Evolutionary conservation across 2,888 invertebrate species (phyloP), one percentile per base, ranked within the genome.

Genomic region (Parnassius orleans): DNA sequence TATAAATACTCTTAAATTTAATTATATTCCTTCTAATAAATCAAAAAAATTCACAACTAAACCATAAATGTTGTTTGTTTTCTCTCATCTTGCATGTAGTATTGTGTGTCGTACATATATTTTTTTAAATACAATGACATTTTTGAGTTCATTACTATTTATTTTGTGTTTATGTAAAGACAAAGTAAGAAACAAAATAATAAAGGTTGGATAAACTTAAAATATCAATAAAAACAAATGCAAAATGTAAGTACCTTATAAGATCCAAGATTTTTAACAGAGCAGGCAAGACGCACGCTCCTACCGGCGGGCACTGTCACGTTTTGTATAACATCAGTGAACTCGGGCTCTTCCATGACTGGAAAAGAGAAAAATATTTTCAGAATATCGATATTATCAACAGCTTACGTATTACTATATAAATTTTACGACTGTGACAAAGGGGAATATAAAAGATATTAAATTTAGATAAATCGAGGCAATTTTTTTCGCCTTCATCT

Each of bases 291-390:
- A 79, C 96, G 96, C 75, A 97, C 96, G 84, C 95, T 96, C 72
- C 97, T 94, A 69, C 98, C 98, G 66, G 97, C 96, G 66, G 97
- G 96, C 69, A 97, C 96, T 60, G 97, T 98, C 75, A 96, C 95
- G 89, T 98, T 98, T 83, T 96, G 96, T 77, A 98, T 97, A 76
- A 95, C 94, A 84, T 97, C 97, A 65, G 96, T 95, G 87, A 98
- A 98, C 86, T 97, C 97, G 1, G 98, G 98, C 88, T 97, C 97
- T 77, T 95, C 95, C 69, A 94, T 93, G 71, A 95, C 94, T 96
- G 94, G 7, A 47, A 54, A 47, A 61, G 53, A 61, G 51, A 53
- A 53, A 61, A 57, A 10, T 47, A 14, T 48, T 61, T 65, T 46
- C 60, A 50, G 41, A 54, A 61, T 47, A 48, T 56, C 53, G 62